These are phyloP conservation scores for Piprites chloris DNA, from an alignment of 2,113 vertebrate genomes.

Conservation along the genomic window DNA sequence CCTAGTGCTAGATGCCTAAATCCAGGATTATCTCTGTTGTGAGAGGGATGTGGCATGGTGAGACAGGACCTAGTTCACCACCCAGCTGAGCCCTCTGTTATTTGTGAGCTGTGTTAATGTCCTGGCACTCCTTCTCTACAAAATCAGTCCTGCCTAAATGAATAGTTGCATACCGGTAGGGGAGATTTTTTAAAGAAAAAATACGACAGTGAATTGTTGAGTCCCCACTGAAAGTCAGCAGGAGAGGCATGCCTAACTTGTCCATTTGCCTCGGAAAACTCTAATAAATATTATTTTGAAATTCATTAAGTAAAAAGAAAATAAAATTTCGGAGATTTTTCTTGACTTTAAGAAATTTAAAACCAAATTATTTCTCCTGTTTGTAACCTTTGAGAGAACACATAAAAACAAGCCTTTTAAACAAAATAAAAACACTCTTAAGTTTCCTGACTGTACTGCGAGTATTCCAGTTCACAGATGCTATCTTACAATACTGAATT, in stretches of 20 bases:
- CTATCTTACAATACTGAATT: not conserved
- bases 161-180: not conserved
- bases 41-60: not conserved
- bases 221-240: constrained; percentile 18
- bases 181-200: not conserved
- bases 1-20: not conserved
- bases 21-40: not conserved
- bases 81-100: not conserved
- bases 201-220: constrained; percentile 14
- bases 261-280: not conserved
- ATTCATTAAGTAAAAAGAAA: constrained; percentile 7
- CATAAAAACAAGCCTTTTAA: not conserved
- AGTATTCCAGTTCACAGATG: not conserved
- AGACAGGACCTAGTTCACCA: not conserved
- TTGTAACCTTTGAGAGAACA: not conserved
- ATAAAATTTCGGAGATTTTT: not conserved
- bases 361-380: not conserved
- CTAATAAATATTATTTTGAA: not conserved
- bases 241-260: not conserved
- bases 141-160: not conserved
- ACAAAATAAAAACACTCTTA: not conserved
- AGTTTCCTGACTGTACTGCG: not conserved
- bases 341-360: not conserved
- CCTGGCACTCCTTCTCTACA: not conserved
- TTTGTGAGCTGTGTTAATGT: not conserved